phyloP scores from a whole-genome alignment of 1,140 invertebrate species.

The Cydia splendana region DNA sequence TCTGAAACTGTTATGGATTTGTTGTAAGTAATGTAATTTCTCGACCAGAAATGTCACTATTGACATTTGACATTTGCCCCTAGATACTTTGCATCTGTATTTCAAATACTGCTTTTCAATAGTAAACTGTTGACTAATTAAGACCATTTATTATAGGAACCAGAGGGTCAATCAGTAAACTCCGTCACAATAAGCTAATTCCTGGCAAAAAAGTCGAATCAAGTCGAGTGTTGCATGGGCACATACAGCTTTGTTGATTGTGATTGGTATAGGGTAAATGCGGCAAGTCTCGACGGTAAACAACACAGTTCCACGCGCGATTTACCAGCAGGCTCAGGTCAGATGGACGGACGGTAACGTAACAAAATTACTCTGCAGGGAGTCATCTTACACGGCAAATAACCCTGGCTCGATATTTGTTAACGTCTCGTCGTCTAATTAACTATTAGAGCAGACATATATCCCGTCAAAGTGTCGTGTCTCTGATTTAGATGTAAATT shows the following conservation, averaged over 20 bases:
- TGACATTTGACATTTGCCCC: too few relatives aligned
- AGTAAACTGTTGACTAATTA: not conserved
- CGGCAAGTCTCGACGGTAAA: not conserved
- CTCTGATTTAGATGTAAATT: not conserved
- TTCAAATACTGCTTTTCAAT: not conserved
- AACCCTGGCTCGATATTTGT: not conserved
- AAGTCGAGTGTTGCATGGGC: not conserved
- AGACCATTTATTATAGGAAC: not conserved
- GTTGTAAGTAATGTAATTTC: too few relatives aligned
- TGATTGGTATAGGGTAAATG: not conserved
- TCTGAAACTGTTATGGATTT: too few relatives aligned
- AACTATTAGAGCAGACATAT: not conserved
- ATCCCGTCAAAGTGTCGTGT: not conserved
- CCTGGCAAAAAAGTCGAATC: not conserved
- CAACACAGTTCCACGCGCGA: slow-evolving; percentile 5
- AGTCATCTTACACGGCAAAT: slow-evolving; percentile 1
- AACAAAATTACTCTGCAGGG: slow-evolving; percentile 1
- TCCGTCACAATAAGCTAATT: not conserved
- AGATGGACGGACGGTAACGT: not conserved
- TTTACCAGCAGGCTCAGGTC: slow-evolving; percentile 3
- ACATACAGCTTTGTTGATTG: not conserved
- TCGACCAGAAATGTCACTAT: too few relatives aligned
- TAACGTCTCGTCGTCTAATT: not conserved
- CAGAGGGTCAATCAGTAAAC: not conserved
- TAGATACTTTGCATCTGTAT: not conserved